These are phyloP conservation scores for Cryptocephalus moraei DNA, from an alignment of 2,888 invertebrate genomes.

Conservation along the genomic window DNA sequence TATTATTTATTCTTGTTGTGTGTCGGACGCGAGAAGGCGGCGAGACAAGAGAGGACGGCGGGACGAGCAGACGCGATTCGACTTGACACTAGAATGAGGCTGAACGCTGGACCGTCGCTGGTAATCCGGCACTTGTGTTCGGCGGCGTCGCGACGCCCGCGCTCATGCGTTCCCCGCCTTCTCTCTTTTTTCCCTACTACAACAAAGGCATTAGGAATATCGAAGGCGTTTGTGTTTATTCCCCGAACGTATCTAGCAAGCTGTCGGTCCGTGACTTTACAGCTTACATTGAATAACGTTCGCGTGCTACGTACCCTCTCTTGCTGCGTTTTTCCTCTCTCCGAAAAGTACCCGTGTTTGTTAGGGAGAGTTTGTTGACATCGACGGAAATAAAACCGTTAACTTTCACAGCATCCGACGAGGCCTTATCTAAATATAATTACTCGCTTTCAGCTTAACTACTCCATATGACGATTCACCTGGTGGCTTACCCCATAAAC, in stretches of 20 bases:
- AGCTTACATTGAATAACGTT: slow-evolving; percentile 25
- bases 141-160: slow-evolving; percentile 38
- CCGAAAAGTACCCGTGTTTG: too few species aligned
- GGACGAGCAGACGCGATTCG: slow-evolving; percentile 31
- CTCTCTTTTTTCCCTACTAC: slow-evolving; percentile 18
- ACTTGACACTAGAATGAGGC: slow-evolving; percentile 35
- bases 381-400: too few species aligned
- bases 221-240: slow-evolving; percentile 40
- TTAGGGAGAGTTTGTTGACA: too few species aligned
- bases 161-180: slow-evolving; percentile 39
- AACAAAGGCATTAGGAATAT: slow-evolving; percentile 37
- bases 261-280: slow-evolving; percentile 33
- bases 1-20: not conserved
- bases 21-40: slow-evolving; percentile 6
- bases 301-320: slow-evolving; percentile 8
- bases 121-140: slow-evolving; percentile 42
- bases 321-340: too few species aligned
- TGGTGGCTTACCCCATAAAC: too few species aligned
- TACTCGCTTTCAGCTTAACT: too few species aligned
- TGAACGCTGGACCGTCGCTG: slow-evolving; percentile 37
- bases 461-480: too few species aligned
- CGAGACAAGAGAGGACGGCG: slow-evolving; percentile 16
- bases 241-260: slow-evolving; percentile 38
- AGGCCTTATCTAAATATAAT: too few species aligned
- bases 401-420: too few species aligned